Evolutionary conservation across 30 jellyfish, hydroid and myxozoan species (phyloP).

Genomic region (Hydractinia echinata): DNA sequence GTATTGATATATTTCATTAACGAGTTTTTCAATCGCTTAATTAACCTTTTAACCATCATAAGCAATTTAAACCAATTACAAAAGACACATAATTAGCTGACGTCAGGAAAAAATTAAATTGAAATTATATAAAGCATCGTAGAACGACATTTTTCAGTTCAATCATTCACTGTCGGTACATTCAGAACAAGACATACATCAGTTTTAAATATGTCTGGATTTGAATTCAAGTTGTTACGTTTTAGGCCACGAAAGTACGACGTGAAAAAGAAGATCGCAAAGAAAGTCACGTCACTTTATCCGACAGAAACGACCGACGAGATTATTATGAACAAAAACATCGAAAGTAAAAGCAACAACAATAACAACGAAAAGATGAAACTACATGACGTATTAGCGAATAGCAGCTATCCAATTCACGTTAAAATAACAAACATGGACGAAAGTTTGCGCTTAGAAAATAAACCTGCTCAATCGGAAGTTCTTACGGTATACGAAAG

Average conservation of each 20-base stretch:
- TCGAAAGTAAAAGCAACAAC: not conserved
- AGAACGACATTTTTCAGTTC: too few species aligned
- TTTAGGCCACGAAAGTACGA: conserved; percentile 9
- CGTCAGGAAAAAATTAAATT: too few species aligned
- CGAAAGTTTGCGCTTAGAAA: not conserved
- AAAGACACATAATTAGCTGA: too few species aligned
- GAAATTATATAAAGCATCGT: too few species aligned
- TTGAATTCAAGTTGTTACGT: not conserved
- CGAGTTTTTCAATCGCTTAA: too few species aligned
- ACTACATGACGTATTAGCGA: not conserved
- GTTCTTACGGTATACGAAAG: not conserved
- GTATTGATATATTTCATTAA: too few species aligned
- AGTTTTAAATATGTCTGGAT: too few species aligned
- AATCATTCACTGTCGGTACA: too few species aligned
- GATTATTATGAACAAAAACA: not conserved
- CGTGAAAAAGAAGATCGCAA: not conserved
- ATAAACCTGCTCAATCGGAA: not conserved
- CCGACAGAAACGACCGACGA: not conserved
- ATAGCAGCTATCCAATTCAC: not conserved
- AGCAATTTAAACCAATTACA: too few species aligned
- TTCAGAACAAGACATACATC: too few species aligned
- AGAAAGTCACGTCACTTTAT: not conserved
- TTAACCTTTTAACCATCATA: too few species aligned
- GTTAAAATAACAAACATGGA: not conserved
- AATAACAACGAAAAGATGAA: not conserved